phyloP scores from a whole-genome alignment of 35 echinoderm and acorn worm species.

The Ophiothrix spiculata region DNA sequence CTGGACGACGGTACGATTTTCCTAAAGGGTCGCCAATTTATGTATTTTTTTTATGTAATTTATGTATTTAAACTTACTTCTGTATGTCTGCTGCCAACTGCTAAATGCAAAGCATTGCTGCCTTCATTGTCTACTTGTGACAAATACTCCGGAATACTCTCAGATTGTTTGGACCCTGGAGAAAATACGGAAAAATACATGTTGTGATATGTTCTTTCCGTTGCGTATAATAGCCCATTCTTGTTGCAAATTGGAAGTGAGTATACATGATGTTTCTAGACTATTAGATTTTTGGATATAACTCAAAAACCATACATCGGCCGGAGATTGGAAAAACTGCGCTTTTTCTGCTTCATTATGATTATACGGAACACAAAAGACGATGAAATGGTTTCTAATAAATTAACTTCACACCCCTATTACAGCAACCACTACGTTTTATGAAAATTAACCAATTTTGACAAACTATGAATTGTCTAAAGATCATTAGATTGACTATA shows the following conservation, averaged over 20 bases:
- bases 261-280: not conserved
- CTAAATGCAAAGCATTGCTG: not conserved
- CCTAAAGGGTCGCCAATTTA: too few relatives aligned
- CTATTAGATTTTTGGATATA: not conserved
- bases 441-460: too few relatives aligned
- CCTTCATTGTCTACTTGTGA: not conserved
- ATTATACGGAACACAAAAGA: too few relatives aligned
- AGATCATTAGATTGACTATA: too few relatives aligned
- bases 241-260: not conserved
- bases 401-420: too few relatives aligned
- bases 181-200: not conserved
- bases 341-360: not conserved
- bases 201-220: not conserved
- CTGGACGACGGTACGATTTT: too few relatives aligned
- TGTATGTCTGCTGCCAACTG: not conserved
- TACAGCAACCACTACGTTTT: too few relatives aligned
- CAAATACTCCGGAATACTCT: not conserved
- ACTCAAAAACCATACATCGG: not conserved
- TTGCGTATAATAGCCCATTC: not conserved
- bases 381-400: too few relatives aligned
- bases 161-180: not conserved
- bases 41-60: too few relatives aligned
- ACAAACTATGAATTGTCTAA: too few relatives aligned
- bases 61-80: not conserved
- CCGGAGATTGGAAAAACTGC: not conserved